A percentile compares a stretch with the other conserved stretches of the same genome.
Conservation (phyloP, 1,140 invertebrate species). For the Hycleus phaleratus region DNA sequence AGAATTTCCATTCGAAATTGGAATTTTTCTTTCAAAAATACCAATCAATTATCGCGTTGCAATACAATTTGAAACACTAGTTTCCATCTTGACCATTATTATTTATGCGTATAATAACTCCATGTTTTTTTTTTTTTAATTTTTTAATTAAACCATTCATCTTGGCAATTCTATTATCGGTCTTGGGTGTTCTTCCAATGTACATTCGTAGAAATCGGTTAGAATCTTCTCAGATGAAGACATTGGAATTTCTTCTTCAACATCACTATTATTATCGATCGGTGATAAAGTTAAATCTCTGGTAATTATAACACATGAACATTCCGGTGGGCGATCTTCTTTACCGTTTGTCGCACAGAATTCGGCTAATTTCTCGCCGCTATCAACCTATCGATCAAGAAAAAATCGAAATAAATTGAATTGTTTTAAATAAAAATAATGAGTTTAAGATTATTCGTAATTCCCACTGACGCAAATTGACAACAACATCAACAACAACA, state of each 20-base stretch:
- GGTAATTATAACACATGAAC: conserved; percentile 33
- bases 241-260: conserved; percentile 27
- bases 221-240: conserved; percentile 35
- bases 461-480: neutral
- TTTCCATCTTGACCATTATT: too few relatives aligned
- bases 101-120: neutral
- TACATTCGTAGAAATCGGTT: conserved; percentile 38
- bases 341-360: conserved; percentile 26
- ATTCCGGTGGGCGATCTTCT: conserved; percentile 16
- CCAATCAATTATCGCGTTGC: too few relatives aligned
- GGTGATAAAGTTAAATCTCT: conserved; percentile 19
- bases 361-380: conserved; percentile 33
- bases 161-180: conserved; percentile 36
- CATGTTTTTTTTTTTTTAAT: conserved; percentile 1
- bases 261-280: conserved; percentile 2
- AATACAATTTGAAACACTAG: too few relatives aligned
- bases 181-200: conserved; percentile 36
- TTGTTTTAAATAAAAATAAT: neutral
- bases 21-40: too few relatives aligned
- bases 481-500: neutral
- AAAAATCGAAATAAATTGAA: neutral
- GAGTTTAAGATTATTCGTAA: neutral
- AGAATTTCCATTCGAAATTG: too few relatives aligned
- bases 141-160: conserved; percentile 22
- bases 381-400: conserved; percentile 37